Conservation (phyloP, 2,113 vertebrate genomes). For the Corythornis cristatus region DNA sequence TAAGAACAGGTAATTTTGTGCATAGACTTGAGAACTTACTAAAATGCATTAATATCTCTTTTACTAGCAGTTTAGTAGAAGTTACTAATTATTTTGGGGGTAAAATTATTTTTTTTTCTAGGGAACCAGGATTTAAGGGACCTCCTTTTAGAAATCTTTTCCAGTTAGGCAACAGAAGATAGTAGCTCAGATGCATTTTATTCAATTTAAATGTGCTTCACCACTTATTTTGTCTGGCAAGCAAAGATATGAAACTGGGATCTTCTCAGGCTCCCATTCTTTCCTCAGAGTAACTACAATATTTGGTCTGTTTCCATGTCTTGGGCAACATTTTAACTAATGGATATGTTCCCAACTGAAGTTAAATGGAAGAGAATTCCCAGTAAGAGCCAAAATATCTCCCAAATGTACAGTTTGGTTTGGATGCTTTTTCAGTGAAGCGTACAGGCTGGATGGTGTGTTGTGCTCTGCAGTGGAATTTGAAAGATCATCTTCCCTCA, state of each 20-base stretch:
- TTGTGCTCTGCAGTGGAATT: constrained; percentile 23
- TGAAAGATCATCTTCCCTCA: constrained; percentile 30
- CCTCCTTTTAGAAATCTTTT: not conserved
- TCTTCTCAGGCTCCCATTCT: constrained; percentile 7
- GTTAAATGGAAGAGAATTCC: constrained; percentile 52
- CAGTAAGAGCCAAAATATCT: constrained; percentile 29
- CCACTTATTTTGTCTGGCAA: constrained; percentile 21
- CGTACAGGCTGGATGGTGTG: not conserved
- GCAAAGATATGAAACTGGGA: not conserved
- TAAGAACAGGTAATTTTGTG: not conserved
- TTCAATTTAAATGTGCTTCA: not conserved
- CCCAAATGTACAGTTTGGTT: constrained; percentile 26
- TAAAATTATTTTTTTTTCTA: not conserved
- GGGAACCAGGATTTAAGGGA: not conserved
- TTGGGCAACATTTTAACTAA: constrained; percentile 55
- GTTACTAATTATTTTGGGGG: not conserved
- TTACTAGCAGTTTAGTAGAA: not conserved
- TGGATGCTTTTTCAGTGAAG: constrained; percentile 36
- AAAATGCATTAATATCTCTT: not conserved
- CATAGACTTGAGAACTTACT: not conserved
- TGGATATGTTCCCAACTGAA: constrained; percentile 49
- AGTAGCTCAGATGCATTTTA: not conserved
- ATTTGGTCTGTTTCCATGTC: constrained; percentile 48
- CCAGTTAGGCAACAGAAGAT: not conserved
- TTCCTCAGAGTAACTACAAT: constrained; percentile 31